Conservation (phyloP, 2,797 vertebrate species). For the Myotis myotis region DNA sequence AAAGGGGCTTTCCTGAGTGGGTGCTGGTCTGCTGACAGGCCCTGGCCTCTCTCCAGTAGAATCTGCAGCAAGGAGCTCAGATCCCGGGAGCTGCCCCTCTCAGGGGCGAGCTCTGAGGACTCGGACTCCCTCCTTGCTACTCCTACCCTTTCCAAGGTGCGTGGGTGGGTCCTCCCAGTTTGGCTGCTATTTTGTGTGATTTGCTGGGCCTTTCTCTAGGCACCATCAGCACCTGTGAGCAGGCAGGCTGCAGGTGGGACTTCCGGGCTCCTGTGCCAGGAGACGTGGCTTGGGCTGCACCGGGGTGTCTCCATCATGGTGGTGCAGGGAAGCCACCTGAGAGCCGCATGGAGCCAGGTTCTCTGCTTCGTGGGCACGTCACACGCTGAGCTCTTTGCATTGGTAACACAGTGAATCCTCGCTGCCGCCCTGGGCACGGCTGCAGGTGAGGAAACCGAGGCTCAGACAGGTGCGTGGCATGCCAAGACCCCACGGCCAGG, state of each 20-base stretch:
- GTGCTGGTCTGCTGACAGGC: background rate
- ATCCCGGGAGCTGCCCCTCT: background rate
- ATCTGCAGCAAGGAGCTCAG: background rate
- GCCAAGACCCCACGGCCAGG: rapidly evolving
- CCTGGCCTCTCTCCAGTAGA: background rate
- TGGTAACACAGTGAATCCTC: rapidly evolving
- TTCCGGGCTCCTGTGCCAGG: background rate
- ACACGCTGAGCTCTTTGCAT: rapidly evolving
- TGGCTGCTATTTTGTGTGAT: background rate
- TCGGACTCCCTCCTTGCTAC: background rate
- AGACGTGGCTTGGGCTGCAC: background rate
- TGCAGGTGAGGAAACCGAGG: background rate
- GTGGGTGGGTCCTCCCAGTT: background rate
- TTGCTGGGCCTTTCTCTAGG: background rate
- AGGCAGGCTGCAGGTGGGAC: background rate
- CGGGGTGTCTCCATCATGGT: background rate
- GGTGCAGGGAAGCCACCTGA: background rate
- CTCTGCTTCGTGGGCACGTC: background rate
- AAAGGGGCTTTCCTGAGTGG: constrained; percentile 2
- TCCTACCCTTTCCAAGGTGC: background rate
- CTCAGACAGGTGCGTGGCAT: background rate
- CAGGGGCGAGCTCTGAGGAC: background rate
- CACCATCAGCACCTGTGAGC: background rate
- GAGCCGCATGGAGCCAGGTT: background rate
- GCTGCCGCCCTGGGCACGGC: rapidly evolving